These are phyloP conservation scores for Panthera tigris DNA, from an alignment of 2,113 vertebrate genomes.

Conservation along the genomic window DNA sequence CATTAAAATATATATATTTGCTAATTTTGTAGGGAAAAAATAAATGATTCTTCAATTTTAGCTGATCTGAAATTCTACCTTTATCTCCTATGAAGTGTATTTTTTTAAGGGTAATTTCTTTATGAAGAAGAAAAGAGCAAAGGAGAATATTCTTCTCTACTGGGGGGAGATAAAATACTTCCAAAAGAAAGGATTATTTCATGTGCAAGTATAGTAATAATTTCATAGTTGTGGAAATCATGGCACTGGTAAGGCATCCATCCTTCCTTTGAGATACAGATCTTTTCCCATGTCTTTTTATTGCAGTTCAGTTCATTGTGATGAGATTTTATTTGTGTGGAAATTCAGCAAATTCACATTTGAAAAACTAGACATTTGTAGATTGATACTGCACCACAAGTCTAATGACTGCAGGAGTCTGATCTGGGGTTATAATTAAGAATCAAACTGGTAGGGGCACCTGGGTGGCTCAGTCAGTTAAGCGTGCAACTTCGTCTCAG, in stretches of 20 bases:
- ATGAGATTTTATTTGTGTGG: conserved; percentile 64
- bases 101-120: conserved; percentile 53
- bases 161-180: conserved; percentile 9
- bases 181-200: conserved; percentile 42
- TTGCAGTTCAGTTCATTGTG: conserved; percentile 54
- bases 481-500: too few species aligned
- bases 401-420: conserved; percentile 8
- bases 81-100: not conserved
- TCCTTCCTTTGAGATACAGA: not conserved
- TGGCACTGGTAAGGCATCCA: not conserved
- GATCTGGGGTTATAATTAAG: conserved; percentile 52
- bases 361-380: conserved; percentile 57
- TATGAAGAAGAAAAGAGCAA: conserved; percentile 46
- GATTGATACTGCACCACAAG: not conserved
- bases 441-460: not conserved
- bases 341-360: conserved; percentile 59
- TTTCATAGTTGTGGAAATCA: conserved; percentile 40
- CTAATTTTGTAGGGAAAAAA: conserved; percentile 45
- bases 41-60: conserved; percentile 39
- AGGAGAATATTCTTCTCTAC: conserved; percentile 42
- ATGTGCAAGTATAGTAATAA: conserved; percentile 32
- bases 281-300: conserved; percentile 56
- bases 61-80: conserved; percentile 26
- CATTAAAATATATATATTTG: conserved; percentile 8
- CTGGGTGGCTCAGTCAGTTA: too few species aligned